These are phyloP conservation scores for Sarcophaga peregrina DNA, from an alignment of 1,140 invertebrate genomes.

Conservation along the genomic window DNA sequence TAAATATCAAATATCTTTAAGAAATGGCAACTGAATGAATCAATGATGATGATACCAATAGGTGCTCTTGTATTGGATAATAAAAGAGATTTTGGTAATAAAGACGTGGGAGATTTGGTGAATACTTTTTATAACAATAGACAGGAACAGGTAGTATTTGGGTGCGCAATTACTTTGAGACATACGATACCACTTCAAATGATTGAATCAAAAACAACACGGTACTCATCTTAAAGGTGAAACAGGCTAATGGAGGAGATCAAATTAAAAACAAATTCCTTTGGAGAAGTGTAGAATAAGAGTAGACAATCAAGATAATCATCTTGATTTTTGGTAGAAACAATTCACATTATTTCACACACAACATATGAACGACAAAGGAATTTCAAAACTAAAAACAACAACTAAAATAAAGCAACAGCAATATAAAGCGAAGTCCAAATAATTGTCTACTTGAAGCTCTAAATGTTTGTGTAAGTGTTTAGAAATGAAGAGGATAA, in stretches of 20 bases:
- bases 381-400: not conserved
- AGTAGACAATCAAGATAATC: constrained; percentile 27
- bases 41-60: constrained; percentile 13
- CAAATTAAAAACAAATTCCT: constrained; percentile 25
- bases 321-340: constrained; percentile 1
- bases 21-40: not conserved
- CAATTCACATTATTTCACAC: not conserved
- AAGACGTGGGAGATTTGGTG: constrained; percentile 30
- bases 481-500: constrained; percentile 31
- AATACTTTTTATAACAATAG: not conserved
- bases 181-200: constrained; percentile 37
- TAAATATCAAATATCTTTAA: constrained; percentile 27
- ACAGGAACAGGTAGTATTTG: constrained; percentile 41
- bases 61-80: not conserved
- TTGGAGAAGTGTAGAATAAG: not conserved
- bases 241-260: constrained; percentile 34
- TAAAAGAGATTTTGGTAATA: constrained; percentile 5
- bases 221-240: not conserved
- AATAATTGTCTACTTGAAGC: constrained; percentile 37
- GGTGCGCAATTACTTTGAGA: constrained; percentile 39
- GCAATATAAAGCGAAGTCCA: not conserved
- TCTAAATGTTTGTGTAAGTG: not conserved
- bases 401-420: not conserved
- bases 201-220: not conserved
- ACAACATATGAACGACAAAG: not conserved